Base-by-base conservation (phyloP, 2,797 vertebrate genomes). In the Vultur gryphus region DNA sequence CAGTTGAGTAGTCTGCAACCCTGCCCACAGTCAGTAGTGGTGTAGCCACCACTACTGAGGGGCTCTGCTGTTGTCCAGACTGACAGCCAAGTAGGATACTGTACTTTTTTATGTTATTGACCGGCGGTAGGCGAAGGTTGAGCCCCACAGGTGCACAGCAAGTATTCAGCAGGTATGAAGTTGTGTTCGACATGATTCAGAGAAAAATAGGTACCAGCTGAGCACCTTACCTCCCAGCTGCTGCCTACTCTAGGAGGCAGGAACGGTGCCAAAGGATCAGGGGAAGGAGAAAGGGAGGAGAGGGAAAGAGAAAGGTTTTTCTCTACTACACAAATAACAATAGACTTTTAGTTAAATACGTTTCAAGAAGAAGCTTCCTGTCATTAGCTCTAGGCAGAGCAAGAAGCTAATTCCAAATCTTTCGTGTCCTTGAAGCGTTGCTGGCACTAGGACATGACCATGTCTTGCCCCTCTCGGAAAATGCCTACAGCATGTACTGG, bases 401-500 rank as follows among this genome's bases (percentile, higher is more conserved):
- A 91, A 35, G 44, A 59, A 64, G 29, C 0, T 67, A n/a, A 84
- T 66, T 91, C 48, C 52, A 71, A 82, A 71, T 19, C 4, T 52
- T 75, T 59, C 6, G 1, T 13, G 24, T 19, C 37, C 7, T 25
- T 57, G n/a, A 61, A 67, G n/a, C 21, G 2, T 16, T 0, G 0
- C 41, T 55, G 57, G 37, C 54, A 43, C 31, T 24, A 57, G 21
- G 37, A 48, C 46, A 49, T 26, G 28, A 10, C 31, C 6, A 1
- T 15, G 28, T 37, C 57, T 46, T 31, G 4, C 6, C 15, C 13
- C 20, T 39, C 52, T 66, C 2, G 2, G 39, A 19, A 64, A 73
- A 35, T 33, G 16, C 29, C n/a, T 75, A 9, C 24, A 67, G 44
- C 39, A 64, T 1, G 0, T 11, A 4, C 16, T 37, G 23, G 33